These are phyloP conservation scores for Dryocosmus kuriphilus DNA, from an alignment of 2,888 invertebrate species.

Conservation along the genomic window DNA sequence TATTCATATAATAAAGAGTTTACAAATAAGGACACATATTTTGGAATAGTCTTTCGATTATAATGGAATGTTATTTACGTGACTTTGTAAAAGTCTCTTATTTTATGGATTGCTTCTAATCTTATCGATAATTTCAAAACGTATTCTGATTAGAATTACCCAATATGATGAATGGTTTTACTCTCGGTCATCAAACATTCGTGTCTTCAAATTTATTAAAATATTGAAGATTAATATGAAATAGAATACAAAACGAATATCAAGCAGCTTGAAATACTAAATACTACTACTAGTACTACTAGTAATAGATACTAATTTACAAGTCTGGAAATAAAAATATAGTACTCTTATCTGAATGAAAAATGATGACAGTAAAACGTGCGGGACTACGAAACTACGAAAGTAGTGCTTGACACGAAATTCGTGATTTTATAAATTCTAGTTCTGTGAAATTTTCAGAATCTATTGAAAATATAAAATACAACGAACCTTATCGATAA, in stretches of 20 bases:
- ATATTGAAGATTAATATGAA: too few relatives aligned
- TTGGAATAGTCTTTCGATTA: too few relatives aligned
- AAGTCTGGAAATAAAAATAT: too few relatives aligned
- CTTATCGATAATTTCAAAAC: background rate
- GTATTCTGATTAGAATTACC: background rate
- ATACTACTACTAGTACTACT: too few relatives aligned
- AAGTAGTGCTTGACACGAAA: background rate
- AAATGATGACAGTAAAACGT: background rate
- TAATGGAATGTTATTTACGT: background rate
- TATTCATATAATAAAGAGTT: background rate
- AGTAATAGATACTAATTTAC: too few relatives aligned
- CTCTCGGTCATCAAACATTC: background rate
- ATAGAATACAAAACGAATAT: too few relatives aligned
- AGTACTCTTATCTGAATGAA: background rate
- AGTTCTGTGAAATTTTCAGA: too few relatives aligned
- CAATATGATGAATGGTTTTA: background rate
- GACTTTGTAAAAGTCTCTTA: background rate
- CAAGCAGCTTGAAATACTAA: too few relatives aligned
- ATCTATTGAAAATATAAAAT: background rate
- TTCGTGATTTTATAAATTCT: background rate
- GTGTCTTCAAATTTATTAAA: background rate
- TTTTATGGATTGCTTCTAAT: background rate
- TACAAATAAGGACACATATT: too few relatives aligned
- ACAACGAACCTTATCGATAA: too few relatives aligned
- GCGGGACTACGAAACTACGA: background rate